Percentiles rank a stretch among this genome's conserved stretches.
Conservation (phyloP, 1,140 invertebrate genomes). For the Chionoecetes opilio region DNA sequence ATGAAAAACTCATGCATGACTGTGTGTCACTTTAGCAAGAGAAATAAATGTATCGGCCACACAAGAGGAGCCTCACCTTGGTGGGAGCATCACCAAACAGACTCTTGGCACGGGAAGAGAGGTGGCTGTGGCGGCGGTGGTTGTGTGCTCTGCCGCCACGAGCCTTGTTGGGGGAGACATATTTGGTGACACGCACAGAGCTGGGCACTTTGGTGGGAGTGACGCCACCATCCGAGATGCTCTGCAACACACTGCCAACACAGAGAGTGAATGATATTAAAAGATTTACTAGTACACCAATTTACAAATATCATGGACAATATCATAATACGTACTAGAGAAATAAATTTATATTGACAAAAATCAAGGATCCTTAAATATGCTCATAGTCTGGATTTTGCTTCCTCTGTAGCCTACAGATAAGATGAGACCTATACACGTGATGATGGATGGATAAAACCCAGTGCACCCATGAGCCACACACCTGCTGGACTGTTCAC, state of each 20-base stretch:
- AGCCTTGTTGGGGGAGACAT: conserved; percentile 63
- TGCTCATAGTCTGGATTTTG: too few relatives aligned
- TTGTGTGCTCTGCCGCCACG: neutral
- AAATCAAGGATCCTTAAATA: neutral
- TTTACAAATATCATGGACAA: neutral
- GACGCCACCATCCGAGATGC: neutral
- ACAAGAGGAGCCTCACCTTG: conserved; percentile 21
- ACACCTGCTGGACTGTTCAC: conserved; percentile 69
- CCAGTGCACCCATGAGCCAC: neutral
- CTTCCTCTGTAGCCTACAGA: neutral
- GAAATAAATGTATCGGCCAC: too few relatives aligned
- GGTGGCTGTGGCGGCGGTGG: neutral
- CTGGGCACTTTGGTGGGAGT: conserved; percentile 62
- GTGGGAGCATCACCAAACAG: conserved; percentile 40
- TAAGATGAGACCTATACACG: too few relatives aligned
- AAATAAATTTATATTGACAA: neutral
- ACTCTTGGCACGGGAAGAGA: conserved; percentile 36
- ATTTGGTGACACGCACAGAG: conserved; percentile 63
- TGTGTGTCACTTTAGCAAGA: too few relatives aligned
- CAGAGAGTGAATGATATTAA: neutral
- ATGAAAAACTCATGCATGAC: too few relatives aligned
- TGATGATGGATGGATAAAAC: too few relatives aligned
- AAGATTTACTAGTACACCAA: neutral
- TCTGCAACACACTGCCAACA: conserved; percentile 63
- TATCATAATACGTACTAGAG: neutral